These are phyloP conservation scores for Okamejei kenojei DNA, from an alignment of 2,797 vertebrate species.

Conservation along the genomic window DNA sequence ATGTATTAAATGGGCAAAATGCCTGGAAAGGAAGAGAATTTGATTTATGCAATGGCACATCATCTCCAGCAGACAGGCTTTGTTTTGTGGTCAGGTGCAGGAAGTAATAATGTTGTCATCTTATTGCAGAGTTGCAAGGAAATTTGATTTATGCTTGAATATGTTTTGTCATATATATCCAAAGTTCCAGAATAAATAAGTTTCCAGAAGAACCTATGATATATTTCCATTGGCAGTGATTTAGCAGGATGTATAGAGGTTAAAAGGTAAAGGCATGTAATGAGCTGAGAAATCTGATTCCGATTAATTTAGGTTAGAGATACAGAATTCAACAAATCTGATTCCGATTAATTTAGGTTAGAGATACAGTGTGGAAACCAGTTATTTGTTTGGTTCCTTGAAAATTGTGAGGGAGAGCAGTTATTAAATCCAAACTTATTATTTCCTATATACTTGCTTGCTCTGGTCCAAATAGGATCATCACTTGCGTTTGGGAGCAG, in stretches of 20 bases:
- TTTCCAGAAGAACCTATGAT: background rate
- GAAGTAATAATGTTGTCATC: slow-evolving; percentile 10
- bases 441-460: background rate
- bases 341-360: background rate
- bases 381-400: background rate
- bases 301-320: too few relatives aligned
- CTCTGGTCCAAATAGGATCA: background rate
- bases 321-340: background rate
- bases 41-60: background rate
- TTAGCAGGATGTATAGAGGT: background rate
- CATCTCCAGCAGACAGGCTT: background rate
- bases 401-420: background rate
- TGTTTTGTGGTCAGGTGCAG: slow-evolving; percentile 29
- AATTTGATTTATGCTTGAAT: background rate
- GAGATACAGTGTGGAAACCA: background rate
- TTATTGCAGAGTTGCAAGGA: slow-evolving; percentile 6
- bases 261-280: background rate
- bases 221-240: background rate
- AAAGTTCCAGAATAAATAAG: slow-evolving; percentile 13
- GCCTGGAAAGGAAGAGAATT: background rate
- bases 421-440: background rate
- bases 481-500: background rate
- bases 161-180: background rate
- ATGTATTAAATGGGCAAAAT: background rate
- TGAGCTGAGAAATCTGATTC: slow-evolving; percentile 1